Base-by-base conservation (phyloP, 2,888 invertebrate species). In the Iphiclides podalirius region DNA sequence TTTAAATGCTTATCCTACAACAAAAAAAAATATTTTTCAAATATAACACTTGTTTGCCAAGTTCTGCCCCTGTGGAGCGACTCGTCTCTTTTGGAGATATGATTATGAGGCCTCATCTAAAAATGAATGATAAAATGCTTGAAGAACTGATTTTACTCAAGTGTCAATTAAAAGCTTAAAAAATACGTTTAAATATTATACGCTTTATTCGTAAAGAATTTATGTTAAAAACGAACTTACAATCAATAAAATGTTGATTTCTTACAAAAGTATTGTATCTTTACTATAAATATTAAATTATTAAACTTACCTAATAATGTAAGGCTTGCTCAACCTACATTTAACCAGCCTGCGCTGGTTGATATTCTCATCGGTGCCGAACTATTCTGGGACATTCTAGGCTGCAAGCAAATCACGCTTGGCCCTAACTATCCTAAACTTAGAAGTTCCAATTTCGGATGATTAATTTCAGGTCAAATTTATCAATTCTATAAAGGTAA, bases 41-140 rank as follows among this genome's bases (percentile, higher is more conserved):
- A 57, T 57, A 55, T 38, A 53, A 52, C 47, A 53, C 53, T 28
- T 53, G 49, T 34, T 55, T 53, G 39, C 55, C 52, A n/a, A 57
- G 58, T 47, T 56, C 58, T 52, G 58, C 54, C 42, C 58, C 56
- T 52, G 52, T 53, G 16, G 53, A 57, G 47, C 45, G 52, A 55
- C 55, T 56, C 31, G 57, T 60, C 50, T 60, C 55, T 7, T 57
- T 50, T 46, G 51, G 52, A 36, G 57, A 51, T 17, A 53, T 55
- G 57, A 56, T 16, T n/a, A 15, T 13, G 13, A 34, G 34, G 34
- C 34, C 34, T 34, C 13, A 9, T 34, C 34, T 4, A 34, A 34
- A 14, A 13, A 34, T 34, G 12, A 34, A 4, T 13, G 12, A 34
- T 13, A 13, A 34, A 2, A 34, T 34, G 34, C 11, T 34, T 34